These are phyloP conservation scores for Channa striata DNA, from an alignment of 2,797 vertebrate genomes.

Conservation along the genomic window DNA sequence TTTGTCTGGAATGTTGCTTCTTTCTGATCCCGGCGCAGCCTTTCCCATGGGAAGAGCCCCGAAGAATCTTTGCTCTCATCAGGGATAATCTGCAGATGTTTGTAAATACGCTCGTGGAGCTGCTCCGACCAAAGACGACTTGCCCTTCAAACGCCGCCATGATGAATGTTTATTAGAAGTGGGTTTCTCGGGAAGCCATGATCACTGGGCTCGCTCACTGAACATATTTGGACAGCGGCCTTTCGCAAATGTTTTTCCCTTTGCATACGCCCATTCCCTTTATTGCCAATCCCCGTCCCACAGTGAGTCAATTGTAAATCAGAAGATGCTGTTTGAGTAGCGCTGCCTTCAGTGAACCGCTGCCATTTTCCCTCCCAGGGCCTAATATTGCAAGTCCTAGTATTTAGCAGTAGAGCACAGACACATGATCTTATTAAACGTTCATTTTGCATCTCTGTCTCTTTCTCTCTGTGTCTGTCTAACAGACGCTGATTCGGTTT, in stretches of 20 bases:
- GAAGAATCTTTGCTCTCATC: constrained; percentile 60
- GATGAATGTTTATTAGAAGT: constrained; percentile 72
- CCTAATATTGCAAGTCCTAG: not conserved
- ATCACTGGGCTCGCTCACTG: constrained; percentile 54
- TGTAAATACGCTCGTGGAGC: constrained; percentile 62
- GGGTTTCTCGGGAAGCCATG: constrained; percentile 67
- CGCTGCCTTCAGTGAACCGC: constrained; percentile 6
- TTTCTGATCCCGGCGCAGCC: constrained; percentile 33
- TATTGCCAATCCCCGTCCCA: not conserved
- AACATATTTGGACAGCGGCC: constrained; percentile 53
- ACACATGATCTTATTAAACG: not conserved
- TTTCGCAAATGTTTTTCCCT: constrained; percentile 36
- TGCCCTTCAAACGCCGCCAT: constrained; percentile 65
- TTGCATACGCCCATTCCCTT: constrained; percentile 32
- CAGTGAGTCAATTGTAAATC: constrained; percentile 38
- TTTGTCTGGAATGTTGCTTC: constrained; percentile 54
- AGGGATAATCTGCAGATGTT: constrained; percentile 72
- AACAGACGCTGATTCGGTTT: no score
- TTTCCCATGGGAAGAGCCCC: constrained; percentile 69
- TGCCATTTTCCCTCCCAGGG: constrained; percentile 23
- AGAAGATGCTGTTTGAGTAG: constrained; percentile 22
- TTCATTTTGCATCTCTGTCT: no score
- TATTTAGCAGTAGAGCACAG: not conserved
- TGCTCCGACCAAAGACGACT: constrained; percentile 41
- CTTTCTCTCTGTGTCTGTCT: no score